These are phyloP conservation scores for Gymnocephalus cernua DNA, from an alignment of 2,113 vertebrate genomes.

Conservation along the genomic window DNA sequence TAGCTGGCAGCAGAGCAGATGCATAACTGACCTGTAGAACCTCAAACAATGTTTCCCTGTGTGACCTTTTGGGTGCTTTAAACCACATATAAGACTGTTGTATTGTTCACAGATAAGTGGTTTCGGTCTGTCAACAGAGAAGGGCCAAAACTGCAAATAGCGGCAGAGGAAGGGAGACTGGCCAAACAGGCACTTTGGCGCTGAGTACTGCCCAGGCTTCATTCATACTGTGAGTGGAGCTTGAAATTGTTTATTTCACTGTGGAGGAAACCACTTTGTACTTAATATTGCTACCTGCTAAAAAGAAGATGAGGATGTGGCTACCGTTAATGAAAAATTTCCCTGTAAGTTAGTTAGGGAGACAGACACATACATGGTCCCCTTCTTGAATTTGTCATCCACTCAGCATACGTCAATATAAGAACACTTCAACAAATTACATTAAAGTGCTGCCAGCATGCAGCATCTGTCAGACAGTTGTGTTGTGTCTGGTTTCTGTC, in stretches of 20 bases:
- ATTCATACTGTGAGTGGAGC: slow-evolving; percentile 34
- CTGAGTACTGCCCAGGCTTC: slow-evolving; percentile 26
- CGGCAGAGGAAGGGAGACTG: slow-evolving; percentile 38
- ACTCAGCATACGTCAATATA: slow-evolving; percentile 38
- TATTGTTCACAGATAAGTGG: slow-evolving; percentile 53
- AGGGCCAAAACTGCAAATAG: slow-evolving; percentile 52
- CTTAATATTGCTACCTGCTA: slow-evolving; percentile 13
- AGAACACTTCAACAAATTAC: slow-evolving; percentile 56
- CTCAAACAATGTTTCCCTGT: slow-evolving; percentile 5
- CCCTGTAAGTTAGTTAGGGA: slow-evolving; percentile 23
- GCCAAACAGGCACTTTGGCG: slow-evolving; percentile 53
- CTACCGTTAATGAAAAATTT: slow-evolving; percentile 10
- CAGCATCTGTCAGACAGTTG: slow-evolving; percentile 59
- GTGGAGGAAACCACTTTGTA: slow-evolving; percentile 20
- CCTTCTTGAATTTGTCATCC: slow-evolving; percentile 27
- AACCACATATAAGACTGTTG: slow-evolving; percentile 34
- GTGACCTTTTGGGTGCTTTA: slow-evolving; percentile 40
- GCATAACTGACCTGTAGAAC: slow-evolving; percentile 10
- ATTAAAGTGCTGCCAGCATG: slow-evolving; percentile 30
- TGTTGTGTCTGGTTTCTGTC: slow-evolving; percentile 31
- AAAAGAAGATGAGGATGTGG: slow-evolving; percentile 6
- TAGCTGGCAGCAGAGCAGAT: no score
- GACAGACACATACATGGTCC: slow-evolving; percentile 9
- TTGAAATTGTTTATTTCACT: slow-evolving; percentile 50
- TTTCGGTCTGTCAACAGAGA: slow-evolving; percentile 56